A percentile compares a stretch with the other conserved stretches of the same genome.
Conservation (phyloP, 2,888 invertebrate species). For the Synanthedon vespiformis region DNA sequence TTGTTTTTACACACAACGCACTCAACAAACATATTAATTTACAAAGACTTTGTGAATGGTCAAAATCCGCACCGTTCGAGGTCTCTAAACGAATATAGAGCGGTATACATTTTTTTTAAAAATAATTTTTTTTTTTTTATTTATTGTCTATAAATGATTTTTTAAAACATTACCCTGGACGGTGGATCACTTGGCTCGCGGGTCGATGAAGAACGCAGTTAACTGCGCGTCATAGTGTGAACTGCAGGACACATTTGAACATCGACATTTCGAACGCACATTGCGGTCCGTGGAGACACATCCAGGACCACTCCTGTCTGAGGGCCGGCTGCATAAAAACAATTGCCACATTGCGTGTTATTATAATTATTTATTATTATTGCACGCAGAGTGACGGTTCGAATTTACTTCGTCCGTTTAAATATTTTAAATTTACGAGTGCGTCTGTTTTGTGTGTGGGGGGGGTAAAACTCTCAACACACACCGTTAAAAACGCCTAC, state of each 20-base stretch:
- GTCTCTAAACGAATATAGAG: too few species aligned
- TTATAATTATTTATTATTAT: too few species aligned
- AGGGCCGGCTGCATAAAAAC: background rate
- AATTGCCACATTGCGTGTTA: background rate
- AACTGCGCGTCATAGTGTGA: background rate
- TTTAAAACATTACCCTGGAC: background rate
- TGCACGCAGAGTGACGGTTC: background rate
- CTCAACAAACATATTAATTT: too few species aligned
- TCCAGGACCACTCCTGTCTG: conserved; percentile 1
- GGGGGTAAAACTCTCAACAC: too few species aligned
- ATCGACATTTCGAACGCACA: background rate
- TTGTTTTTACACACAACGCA: too few species aligned
- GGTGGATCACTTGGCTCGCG: background rate
- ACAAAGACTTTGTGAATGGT: too few species aligned
- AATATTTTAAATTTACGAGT: background rate
- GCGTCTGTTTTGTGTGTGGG: too few species aligned
- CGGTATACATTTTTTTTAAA: too few species aligned
- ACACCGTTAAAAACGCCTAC: background rate
- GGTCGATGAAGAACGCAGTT: background rate
- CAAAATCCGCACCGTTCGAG: too few species aligned
- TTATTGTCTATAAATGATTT: too few species aligned
- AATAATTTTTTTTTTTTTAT: too few species aligned
- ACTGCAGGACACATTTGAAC: background rate
- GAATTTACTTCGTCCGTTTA: background rate
- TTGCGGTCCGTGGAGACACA: background rate